Evolutionary conservation across 2,113 vertebrate species (phyloP).

Genomic region (Phaethornis superciliosus): DNA sequence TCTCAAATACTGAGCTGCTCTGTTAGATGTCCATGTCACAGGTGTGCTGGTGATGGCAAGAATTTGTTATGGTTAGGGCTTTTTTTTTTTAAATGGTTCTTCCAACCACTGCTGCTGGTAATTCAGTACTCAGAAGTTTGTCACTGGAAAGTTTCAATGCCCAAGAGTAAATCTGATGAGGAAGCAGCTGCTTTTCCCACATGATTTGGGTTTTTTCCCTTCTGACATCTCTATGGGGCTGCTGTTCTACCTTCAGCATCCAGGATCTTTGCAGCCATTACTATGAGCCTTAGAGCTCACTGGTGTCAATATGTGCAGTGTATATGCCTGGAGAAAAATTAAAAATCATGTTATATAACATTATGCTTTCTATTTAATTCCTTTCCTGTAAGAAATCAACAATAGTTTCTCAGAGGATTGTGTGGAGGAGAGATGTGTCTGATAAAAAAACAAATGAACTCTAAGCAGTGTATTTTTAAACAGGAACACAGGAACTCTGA

Average conservation of each 20-base stretch:
- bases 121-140: not conserved
- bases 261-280: not conserved
- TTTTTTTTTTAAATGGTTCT: not conserved
- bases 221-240: not conserved
- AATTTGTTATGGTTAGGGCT: not conserved
- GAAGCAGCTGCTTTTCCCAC: not conserved
- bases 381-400: not conserved
- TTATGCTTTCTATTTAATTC: not conserved
- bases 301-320: not conserved
- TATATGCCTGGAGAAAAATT: not conserved
- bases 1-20: not conserved
- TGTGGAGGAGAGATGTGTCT: not conserved
- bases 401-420: not conserved
- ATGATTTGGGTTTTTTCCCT: not conserved
- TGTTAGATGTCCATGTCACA: not conserved
- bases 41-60: not conserved
- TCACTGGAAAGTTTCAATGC: not conserved
- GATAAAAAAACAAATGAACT: conserved; percentile 15
- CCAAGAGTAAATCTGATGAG: not conserved
- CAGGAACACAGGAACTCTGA: conserved; percentile 27
- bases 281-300: not conserved
- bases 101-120: not conserved
- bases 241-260: not conserved
- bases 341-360: not conserved
- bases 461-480: not conserved